These are phyloP conservation scores for Gadopsis marmoratus DNA, from an alignment of 2,797 vertebrate species.

Conservation along the genomic window DNA sequence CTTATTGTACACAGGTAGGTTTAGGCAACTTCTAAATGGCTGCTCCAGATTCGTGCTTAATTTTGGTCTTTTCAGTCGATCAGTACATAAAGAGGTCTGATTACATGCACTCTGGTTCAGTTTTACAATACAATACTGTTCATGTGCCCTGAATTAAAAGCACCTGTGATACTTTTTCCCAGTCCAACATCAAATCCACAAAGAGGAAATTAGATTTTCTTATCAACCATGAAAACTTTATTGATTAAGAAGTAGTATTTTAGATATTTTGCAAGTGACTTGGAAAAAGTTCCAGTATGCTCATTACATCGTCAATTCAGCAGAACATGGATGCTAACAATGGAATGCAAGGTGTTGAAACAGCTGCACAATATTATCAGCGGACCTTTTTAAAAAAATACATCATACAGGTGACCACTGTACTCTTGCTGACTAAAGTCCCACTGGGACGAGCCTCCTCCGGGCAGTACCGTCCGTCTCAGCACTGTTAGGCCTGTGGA, in stretches of 20 bases:
- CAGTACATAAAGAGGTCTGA: not conserved
- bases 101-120: not conserved
- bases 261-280: slow-evolving; percentile 58
- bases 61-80: not conserved
- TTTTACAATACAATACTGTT: not conserved
- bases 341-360: slow-evolving; percentile 84
- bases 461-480: slow-evolving; percentile 70
- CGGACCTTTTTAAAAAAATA: slow-evolving; percentile 52
- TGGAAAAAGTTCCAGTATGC: slow-evolving; percentile 52
- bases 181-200: slow-evolving; percentile 36
- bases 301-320: slow-evolving; percentile 58
- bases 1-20: not conserved
- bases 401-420: slow-evolving; percentile 72
- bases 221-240: slow-evolving; percentile 74
- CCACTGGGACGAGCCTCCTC: slow-evolving; percentile 67
- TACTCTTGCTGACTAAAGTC: slow-evolving; percentile 76
- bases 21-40: not conserved
- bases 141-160: not conserved
- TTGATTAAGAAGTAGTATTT: slow-evolving; percentile 76
- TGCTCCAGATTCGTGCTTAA: not conserved
- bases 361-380: slow-evolving; percentile 66
- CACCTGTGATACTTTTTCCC: not conserved
- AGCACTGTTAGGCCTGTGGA: slow-evolving; percentile 64
- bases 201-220: slow-evolving; percentile 46
- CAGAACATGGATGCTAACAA: slow-evolving; percentile 65